Percentiles rank a stretch among this genome's conserved stretches.
Conservation (phyloP, 2,888 invertebrate genomes). For the Diaperis boleti region DNA sequence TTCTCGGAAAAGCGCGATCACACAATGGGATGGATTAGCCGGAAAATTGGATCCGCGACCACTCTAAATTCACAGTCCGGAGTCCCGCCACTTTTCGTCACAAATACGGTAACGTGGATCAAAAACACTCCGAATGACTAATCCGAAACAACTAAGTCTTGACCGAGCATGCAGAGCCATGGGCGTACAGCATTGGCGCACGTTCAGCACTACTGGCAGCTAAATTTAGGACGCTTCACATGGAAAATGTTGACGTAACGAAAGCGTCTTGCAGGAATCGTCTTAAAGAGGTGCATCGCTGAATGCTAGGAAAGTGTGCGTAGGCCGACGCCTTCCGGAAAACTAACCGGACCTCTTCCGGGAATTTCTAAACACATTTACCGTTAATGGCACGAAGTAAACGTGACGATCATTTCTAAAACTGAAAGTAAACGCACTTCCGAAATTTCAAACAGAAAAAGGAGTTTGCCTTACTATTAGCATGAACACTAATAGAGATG, state of each 20-base stretch:
- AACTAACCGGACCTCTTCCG: neutral
- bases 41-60: too few relatives aligned
- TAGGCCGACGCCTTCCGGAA: slow-evolving; percentile 5
- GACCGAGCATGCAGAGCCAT: slow-evolving; percentile 23
- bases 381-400: neutral
- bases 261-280: slow-evolving; percentile 7
- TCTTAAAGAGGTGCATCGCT: slow-evolving; percentile 1
- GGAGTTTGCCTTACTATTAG: too few relatives aligned
- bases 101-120: neutral
- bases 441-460: neutral
- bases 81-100: too few relatives aligned
- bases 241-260: slow-evolving; percentile 32
- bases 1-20: too few relatives aligned
- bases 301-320: too few relatives aligned
- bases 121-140: slow-evolving; percentile 21
- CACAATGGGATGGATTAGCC: too few relatives aligned
- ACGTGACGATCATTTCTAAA: too few relatives aligned
- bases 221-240: slow-evolving; percentile 44
- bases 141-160: slow-evolving; percentile 28
- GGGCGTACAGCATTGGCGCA: slow-evolving; percentile 35
- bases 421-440: too few relatives aligned
- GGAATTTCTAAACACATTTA: neutral
- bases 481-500: slow-evolving; percentile 5
- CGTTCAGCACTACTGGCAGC: slow-evolving; percentile 28
- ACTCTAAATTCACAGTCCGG: too few relatives aligned